A percentile compares a stretch with the other conserved stretches of the same genome.
phyloP scores from a whole-genome alignment of 2,113 vertebrate species.

The Thunnus thynnus region DNA sequence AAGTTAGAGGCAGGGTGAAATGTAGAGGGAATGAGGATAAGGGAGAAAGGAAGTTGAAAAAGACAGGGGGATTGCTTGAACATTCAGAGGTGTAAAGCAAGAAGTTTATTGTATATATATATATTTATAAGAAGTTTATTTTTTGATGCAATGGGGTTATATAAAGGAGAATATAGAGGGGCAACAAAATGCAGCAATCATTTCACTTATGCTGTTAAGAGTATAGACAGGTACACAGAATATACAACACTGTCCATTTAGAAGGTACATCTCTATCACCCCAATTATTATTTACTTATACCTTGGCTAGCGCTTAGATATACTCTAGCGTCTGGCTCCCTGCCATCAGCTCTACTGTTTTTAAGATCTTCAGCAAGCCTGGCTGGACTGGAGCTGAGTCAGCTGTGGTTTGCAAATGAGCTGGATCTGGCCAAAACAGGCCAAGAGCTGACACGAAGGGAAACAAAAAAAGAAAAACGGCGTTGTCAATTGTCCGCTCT shows the following conservation, averaged over 20 bases:
- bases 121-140: not conserved
- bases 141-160: constrained; percentile 10
- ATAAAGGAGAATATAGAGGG: not conserved
- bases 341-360: constrained; percentile 61
- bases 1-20: constrained; percentile 11
- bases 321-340: constrained; percentile 54
- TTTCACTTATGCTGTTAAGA: constrained; percentile 20
- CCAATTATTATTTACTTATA: constrained; percentile 69
- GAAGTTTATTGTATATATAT: not conserved
- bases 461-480: constrained; percentile 44
- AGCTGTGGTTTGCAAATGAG: constrained; percentile 61
- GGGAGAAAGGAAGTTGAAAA: not conserved
- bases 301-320: constrained; percentile 40
- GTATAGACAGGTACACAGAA: constrained; percentile 19
- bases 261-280: constrained; percentile 39
- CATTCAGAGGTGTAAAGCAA: constrained; percentile 8
- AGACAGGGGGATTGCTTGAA: not conserved
- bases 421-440: constrained; percentile 35
- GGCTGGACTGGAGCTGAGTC: constrained; percentile 68
- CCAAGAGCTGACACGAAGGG: constrained; percentile 55
- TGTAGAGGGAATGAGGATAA: constrained; percentile 20
- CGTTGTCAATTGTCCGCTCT: constrained; percentile 31
- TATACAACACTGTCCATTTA: constrained; percentile 26
- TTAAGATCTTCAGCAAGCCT: constrained; percentile 36
- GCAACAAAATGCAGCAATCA: constrained; percentile 25